phyloP scores from a whole-genome alignment of 2,888 invertebrate species.

The Volucella inanis region DNA sequence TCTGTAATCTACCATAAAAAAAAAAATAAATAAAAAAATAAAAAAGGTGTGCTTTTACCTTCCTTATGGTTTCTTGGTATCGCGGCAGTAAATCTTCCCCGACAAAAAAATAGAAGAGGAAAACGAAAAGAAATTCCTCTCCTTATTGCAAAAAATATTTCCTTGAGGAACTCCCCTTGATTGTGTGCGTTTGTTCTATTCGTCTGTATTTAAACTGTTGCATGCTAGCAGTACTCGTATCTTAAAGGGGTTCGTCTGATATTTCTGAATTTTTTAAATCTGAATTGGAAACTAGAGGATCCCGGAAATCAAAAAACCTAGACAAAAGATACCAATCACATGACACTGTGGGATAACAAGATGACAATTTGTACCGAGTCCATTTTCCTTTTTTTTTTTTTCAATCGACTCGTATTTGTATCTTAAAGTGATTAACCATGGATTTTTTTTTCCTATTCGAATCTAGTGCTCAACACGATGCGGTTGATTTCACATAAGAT shows the following conservation, averaged over 20 bases:
- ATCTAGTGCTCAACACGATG: slow-evolving; percentile 74
- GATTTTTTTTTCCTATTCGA: slow-evolving; percentile 26
- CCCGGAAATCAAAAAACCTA: slow-evolving; percentile 48
- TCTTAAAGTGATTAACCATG: slow-evolving; percentile 58
- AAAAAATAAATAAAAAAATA: slow-evolving; percentile 28
- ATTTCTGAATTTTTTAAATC: slow-evolving; percentile 25
- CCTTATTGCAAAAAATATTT: slow-evolving; percentile 65
- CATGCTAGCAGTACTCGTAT: slow-evolving; percentile 23
- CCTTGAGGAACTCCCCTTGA: slow-evolving; percentile 64
- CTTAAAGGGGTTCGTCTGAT: slow-evolving; percentile 40
- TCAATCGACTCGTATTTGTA: slow-evolving; percentile 31
- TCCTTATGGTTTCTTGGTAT: slow-evolving; percentile 71
- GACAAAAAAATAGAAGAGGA: slow-evolving; percentile 40
- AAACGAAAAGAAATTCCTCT: slow-evolving; percentile 17
- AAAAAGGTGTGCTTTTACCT: slow-evolving; percentile 71
- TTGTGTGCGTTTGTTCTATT: slow-evolving; percentile 23
- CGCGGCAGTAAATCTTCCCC: slow-evolving; percentile 71
- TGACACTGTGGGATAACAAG: slow-evolving; percentile 76
- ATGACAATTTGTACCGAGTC: slow-evolving; percentile 77
- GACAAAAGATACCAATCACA: slow-evolving; percentile 38
- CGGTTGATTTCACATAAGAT: slow-evolving; percentile 76
- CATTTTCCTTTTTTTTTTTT: slow-evolving; percentile 15
- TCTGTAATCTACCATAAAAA: slow-evolving; percentile 32
- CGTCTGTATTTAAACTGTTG: slow-evolving; percentile 54
- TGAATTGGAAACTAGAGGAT: slow-evolving; percentile 30